Base-by-base conservation (phyloP, 1,140 invertebrate genomes). In the Stenopsyche tienmushanensis region DNA sequence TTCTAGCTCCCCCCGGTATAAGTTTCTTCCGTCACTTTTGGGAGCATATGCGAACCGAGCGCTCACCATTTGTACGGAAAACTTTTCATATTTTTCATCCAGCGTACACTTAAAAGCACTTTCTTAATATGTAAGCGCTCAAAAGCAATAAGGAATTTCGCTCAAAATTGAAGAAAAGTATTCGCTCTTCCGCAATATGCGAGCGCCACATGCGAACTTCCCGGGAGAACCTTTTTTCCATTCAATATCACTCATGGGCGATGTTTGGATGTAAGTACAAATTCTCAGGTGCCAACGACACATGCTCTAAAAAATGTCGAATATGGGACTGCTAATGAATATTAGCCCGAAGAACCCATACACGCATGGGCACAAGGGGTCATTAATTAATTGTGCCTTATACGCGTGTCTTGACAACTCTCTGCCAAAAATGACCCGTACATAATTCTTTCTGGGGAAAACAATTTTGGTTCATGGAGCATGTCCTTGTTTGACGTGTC, bases 321-420 rank as follows among this genome's bases (percentile, higher is more conserved):
- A 50, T 20, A 17, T 23, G 13, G 49, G 49, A 52, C 25, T 8
- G 21, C 17, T 15, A 15, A 45, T 45, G 17, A 15, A 21, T 23
- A 49, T 17, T 49, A 23, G 15, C 1, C 47, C 3, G 47, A 10
- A 1, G 47, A 17, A 49, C 17, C 15, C 47, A 18, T 13, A 34
- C 29, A 34, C 29, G 29, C 29, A 23, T 21, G 9, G 54, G 66
- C 21, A 68, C 66, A 68, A 68, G 60, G 59, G 66, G 62, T 53
- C 34, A 62, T 68, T 68, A 68, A 68, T 68, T 68, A 68, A 54
- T 47, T 47, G 44, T 47, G 10, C 44, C 23, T 18, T 53, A 8
- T 25, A 15, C 23, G 49, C 23, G 49, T 53, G 7, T 39, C 39
- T 39, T 58, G 29, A 34, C 39, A 21, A 24, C n/a, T 25, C 29